Base-by-base conservation (phyloP, 1,140 invertebrate genomes). In the Episyrphus balteatus region DNA sequence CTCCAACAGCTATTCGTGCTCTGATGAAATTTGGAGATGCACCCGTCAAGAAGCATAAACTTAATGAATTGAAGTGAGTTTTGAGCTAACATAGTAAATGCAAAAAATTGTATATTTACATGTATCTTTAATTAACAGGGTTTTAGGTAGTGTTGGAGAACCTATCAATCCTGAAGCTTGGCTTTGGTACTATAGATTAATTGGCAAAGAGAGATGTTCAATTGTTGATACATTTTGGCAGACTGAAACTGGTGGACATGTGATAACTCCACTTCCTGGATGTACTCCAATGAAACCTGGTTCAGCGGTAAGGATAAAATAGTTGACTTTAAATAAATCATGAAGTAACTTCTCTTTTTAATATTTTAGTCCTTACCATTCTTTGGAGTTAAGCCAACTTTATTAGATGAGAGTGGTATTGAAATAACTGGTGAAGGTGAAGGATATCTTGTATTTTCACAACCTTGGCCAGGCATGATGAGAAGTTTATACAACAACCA, bases 181-280 rank as follows among this genome's bases (percentile, higher is more conserved):
- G 96, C 62, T 90, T 13, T 99, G 95, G 96, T 97, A 96, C 68
- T 86, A 97, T 68, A 81, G 82, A 52, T 62, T 88, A 6, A 81
- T 98, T 2, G 94, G 94, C 6, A 75, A 81, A 45, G 77, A 79
- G 41, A 81, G 77, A 47, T 88, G 86, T 64, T 88, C 92, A 41
- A 91, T 99, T 61, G 89, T 91, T 0, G 96, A 99, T 61, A 99
- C 96, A 1, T 99, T 95, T 70, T 99, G 95, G 94, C 95, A 98
- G 71, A 98, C 96, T 1, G 95, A 99, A 76, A 98, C 95, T 18
- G 94, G 93, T 10, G 88, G 89, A 2, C 88, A 92, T 72, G 88
- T 98, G 2, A 78, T 98, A 2, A 96, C 94, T 37, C 90, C 93
- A 26, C 69, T 98, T 21, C 96, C 96, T 19, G 93, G 92, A 30